Base-by-base conservation (phyloP, 92 coral and sea anemone species). In the Pocillopora grandis region DNA sequence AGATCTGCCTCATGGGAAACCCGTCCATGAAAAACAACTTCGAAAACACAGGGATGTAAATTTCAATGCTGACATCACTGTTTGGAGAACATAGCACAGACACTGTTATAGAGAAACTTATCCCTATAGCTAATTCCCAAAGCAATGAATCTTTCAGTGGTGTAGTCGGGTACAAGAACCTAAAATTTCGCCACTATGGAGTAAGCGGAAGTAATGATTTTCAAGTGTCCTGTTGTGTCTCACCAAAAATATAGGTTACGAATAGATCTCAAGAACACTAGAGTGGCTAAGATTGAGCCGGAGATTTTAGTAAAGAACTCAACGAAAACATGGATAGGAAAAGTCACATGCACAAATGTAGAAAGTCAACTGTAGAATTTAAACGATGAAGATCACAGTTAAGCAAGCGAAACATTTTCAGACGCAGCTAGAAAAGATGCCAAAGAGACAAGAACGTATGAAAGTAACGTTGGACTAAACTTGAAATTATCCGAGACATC, bases 81-180 rank as follows among this genome's bases (percentile, higher is more conserved):
- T 77, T 89, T 56, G 55, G 49, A 13, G 90, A 81, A 18, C 81
- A 91, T 33, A 59, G 68, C 20, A 78, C 92, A 19, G 90, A 91
- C 12, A 79, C 83, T 75, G 95, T 89, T 9, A 85, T 83, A 11
- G 71, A 80, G 2, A 91, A 91, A 67, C 76, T 91, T 18, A 80
- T 87, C 11, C 88, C 94, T 52, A 64, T 65, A 20, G 68, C 68
- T 18, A 64, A 64, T 64, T 64, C 33, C 10, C 91, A 91, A 42
- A 8, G 85, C 64, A 91, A 85, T 71, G 91, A 81, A 65, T 64
- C 68, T n/a, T 31, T 64, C 2, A 64, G 31, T 27, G 31, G 31
- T 27, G 31, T 27, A 27, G 31, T 20, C 87, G 94, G 89, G 15
- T 80, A 79, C 19, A 91, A 88, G 59, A 86, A 89, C 62, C 87